These are phyloP conservation scores for Leucopsar rothschildi DNA, from an alignment of 2,113 vertebrate genomes.

Conservation along the genomic window DNA sequence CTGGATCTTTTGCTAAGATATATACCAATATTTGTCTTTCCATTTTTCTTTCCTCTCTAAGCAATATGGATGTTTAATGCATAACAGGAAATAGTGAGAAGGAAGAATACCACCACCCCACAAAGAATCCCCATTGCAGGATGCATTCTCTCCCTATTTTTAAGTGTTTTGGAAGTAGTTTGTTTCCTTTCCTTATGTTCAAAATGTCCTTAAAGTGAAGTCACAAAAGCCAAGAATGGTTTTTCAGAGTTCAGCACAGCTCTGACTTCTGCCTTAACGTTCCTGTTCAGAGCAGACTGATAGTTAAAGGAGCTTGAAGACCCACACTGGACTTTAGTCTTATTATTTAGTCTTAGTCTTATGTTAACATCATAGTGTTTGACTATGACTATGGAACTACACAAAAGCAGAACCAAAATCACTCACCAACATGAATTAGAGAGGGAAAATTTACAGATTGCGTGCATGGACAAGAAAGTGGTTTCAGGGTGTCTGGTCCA, in stretches of 20 bases:
- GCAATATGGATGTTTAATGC: not conserved
- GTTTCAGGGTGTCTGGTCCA: not conserved
- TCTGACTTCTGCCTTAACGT: not conserved
- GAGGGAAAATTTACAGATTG: not conserved
- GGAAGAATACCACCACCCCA: not conserved
- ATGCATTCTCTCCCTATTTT: not conserved
- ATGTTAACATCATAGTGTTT: not conserved
- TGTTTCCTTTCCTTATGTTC: not conserved
- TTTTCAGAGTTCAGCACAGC: not conserved
- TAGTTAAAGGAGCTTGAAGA: not conserved
- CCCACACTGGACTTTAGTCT: not conserved
- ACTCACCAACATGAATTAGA: not conserved
- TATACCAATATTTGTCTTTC: not conserved
- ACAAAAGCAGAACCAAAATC: not conserved
- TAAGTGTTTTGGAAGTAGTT: not conserved
- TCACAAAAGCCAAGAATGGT: not conserved
- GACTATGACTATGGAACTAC: not conserved
- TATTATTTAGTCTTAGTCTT: not conserved
- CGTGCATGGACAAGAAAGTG: too few species aligned
- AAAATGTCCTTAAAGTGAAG: not conserved
- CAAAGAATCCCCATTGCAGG: not conserved
- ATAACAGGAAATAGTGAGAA: not conserved
- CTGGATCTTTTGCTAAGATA: not conserved
- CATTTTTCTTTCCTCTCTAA: not conserved
- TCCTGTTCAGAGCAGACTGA: not conserved